A percentile compares a stretch with the other conserved stretches of the same genome.
Conservation (phyloP, 2,888 invertebrate species). For the Andrena trimmerana region DNA sequence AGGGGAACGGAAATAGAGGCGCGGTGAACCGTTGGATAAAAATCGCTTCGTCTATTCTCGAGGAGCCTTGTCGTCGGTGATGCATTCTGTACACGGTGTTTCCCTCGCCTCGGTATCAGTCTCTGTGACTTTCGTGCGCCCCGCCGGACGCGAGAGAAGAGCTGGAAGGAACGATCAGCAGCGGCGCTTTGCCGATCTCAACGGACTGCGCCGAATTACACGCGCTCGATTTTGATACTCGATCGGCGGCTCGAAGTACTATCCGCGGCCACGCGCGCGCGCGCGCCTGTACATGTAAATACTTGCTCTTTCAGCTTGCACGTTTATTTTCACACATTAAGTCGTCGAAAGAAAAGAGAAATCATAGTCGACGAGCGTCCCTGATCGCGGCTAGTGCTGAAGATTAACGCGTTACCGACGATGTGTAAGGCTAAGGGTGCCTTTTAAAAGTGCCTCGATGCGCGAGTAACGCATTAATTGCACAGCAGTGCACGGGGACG, state of each 20-base stretch:
- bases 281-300: slow-evolving; percentile 68
- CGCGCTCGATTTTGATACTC: neutral
- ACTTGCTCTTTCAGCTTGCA: slow-evolving; percentile 72
- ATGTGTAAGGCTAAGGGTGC: too few relatives aligned
- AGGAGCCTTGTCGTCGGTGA: neutral
- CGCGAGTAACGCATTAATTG: too few relatives aligned
- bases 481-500: neutral
- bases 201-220: too few relatives aligned
- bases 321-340: slow-evolving; percentile 81
- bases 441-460: too few relatives aligned
- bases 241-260: neutral
- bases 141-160: neutral
- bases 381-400: too few relatives aligned
- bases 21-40: neutral
- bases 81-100: too few relatives aligned
- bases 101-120: neutral
- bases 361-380: slow-evolving; percentile 13
- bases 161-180: neutral
- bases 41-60: neutral
- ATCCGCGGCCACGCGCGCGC: slow-evolving; percentile 63
- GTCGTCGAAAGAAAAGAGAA: slow-evolving; percentile 56
- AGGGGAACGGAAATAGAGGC: neutral
- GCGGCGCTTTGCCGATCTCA: too few relatives aligned
- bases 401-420: neutral
- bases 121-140: neutral